Percentiles rank a stretch among this genome's conserved stretches.
Evolutionary conservation across 2,113 vertebrate genomes (phyloP).

Genomic region (Syrrhaptes paradoxus): DNA sequence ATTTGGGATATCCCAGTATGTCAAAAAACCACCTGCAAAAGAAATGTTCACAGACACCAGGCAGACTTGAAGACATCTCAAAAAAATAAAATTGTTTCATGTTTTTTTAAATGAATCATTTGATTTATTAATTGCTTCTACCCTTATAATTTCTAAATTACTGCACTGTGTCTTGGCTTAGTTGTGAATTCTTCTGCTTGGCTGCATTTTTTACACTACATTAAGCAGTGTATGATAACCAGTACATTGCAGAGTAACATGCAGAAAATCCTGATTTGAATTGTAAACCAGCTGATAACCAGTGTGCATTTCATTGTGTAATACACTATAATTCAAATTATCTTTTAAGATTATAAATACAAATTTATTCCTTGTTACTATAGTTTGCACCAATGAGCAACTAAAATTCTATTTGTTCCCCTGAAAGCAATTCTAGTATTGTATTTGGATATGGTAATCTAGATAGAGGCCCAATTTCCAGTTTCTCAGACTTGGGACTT

Average conservation of each 20-base stretch:
- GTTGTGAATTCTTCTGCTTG: neutral
- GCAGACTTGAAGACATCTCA: neutral
- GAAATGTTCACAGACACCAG: constrained; percentile 24
- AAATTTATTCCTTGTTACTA: neutral
- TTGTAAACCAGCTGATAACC: neutral
- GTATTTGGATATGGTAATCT: neutral
- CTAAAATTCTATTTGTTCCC: neutral
- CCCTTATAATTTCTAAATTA: neutral
- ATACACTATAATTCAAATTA: neutral
- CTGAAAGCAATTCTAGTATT: neutral
- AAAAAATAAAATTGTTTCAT: neutral
- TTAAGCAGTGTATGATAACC: neutral
- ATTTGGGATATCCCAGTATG: constrained; percentile 90
- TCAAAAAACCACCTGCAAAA: constrained; percentile 98
- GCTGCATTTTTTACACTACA: neutral
- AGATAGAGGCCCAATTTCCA: neutral
- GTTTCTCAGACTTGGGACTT: neutral
- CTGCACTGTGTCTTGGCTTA: neutral
- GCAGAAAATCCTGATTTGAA: neutral
- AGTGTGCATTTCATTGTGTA: neutral
- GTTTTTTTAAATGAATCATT: neutral
- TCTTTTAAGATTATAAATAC: neutral
- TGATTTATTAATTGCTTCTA: neutral
- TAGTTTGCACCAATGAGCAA: neutral
- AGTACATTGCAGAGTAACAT: neutral